Percentiles rank a stretch among this genome's conserved stretches.
Conservation (phyloP, 2,888 invertebrate species). For the Xiphydria camelus region DNA sequence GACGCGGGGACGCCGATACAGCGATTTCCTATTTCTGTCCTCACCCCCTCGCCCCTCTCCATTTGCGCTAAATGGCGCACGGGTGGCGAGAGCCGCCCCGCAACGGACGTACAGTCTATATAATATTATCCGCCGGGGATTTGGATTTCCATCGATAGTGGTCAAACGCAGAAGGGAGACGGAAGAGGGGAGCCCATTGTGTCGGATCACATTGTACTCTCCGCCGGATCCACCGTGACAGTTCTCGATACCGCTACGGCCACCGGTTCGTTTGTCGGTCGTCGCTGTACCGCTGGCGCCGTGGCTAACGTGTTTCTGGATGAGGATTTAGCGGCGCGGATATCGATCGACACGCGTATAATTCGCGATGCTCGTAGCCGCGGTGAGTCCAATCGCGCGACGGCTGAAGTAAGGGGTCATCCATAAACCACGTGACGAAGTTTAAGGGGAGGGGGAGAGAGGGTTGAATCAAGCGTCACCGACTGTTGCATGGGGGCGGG, state of each 20-base stretch:
- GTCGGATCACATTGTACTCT: too few species aligned
- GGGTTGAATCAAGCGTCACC: too few species aligned
- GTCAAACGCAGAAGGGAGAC: conserved; percentile 36
- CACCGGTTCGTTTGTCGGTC: conserved; percentile 13
- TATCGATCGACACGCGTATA: conserved; percentile 23
- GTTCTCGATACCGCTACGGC: conserved; percentile 21
- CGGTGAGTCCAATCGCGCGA: background rate
- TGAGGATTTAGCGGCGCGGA: too few species aligned
- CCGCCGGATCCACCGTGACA: conserved; percentile 25
- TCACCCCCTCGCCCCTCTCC: too few species aligned
- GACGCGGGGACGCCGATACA: too few species aligned
- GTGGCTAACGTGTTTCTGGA: too few species aligned
- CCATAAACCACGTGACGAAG: too few species aligned
- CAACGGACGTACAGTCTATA: conserved; percentile 25
- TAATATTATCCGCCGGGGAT: conserved; percentile 29
- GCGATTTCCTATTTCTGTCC: too few species aligned
- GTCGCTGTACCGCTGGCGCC: conserved; percentile 7
- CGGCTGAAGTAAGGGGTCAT: too few species aligned
- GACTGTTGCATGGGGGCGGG: too few species aligned
- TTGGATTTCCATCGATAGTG: conserved; percentile 39
- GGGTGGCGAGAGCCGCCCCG: conserved; percentile 9
- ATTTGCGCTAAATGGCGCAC: conserved; percentile 22
- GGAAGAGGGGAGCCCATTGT: conserved; percentile 31
- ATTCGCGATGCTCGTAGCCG: background rate
- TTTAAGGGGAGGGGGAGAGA: too few species aligned